Evolutionary conservation across 1,140 invertebrate genomes (phyloP).

Genomic region (Sminthurides bifidus): DNA sequence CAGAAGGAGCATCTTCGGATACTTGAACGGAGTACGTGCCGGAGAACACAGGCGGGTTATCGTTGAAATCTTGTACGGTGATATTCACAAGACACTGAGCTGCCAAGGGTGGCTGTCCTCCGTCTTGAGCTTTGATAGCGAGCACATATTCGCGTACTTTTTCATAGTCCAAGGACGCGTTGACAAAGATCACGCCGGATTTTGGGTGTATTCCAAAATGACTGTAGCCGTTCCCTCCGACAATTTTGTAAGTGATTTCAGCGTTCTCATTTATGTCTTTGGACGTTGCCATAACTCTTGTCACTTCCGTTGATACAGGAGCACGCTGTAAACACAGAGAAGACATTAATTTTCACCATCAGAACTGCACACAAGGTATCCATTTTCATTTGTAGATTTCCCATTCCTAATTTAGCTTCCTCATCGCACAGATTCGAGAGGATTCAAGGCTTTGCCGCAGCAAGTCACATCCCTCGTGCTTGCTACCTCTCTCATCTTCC

Average conservation of each 20-base stretch:
- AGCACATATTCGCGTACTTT: conserved; percentile 70
- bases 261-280: conserved; percentile 86
- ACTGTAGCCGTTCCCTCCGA: conserved; percentile 75
- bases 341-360: conserved; percentile 8
- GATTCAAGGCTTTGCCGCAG: no score
- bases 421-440: no score
- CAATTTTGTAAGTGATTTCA: conserved; percentile 76
- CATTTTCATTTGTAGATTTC: no score
- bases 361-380: no score
- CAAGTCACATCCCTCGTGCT: no score
- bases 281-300: conserved; percentile 75
- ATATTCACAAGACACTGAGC: conserved; percentile 80
- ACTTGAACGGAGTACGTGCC: conserved; percentile 59
- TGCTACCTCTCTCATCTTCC: no score
- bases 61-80: conserved; percentile 73
- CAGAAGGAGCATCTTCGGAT: conserved; percentile 60
- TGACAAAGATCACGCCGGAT: conserved; percentile 57
- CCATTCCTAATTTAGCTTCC: no score
- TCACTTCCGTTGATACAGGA: conserved; percentile 59
- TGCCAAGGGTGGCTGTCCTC: conserved; percentile 68
- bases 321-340: conserved; percentile 39
- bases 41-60: conserved; percentile 49
- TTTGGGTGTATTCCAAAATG: conserved; percentile 65
- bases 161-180: conserved; percentile 73
- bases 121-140: conserved; percentile 79